Conservation (phyloP, 2,888 invertebrate genomes). For the Dascillus cervinus region DNA sequence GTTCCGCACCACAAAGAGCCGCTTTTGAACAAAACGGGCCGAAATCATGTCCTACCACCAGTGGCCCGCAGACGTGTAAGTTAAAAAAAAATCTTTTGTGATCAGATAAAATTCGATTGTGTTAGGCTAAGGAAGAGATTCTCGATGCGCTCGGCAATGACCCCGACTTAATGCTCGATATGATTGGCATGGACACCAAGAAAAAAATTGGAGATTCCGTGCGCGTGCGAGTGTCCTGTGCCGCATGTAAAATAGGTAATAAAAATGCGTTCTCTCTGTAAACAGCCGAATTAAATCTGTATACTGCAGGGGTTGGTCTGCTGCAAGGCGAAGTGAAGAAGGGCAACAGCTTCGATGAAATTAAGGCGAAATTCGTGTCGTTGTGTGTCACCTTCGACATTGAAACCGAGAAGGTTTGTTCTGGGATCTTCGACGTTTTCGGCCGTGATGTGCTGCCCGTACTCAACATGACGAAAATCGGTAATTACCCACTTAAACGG, state of each 20-base stretch:
- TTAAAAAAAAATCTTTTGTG: no score
- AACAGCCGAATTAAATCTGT: not conserved
- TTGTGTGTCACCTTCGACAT: constrained; percentile 80
- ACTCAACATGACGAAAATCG: constrained; percentile 25
- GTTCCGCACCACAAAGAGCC: constrained; percentile 17
- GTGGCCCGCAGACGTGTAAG: constrained; percentile 8
- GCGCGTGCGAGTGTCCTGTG: constrained; percentile 18
- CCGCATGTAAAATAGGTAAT: constrained; percentile 23
- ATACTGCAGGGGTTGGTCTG: constrained; percentile 58
- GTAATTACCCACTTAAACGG: no score
- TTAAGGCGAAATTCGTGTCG: constrained; percentile 70
- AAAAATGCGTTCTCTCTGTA: no score
- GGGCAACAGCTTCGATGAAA: constrained; percentile 65
- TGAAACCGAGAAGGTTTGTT: constrained; percentile 77
- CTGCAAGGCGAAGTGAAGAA: constrained; percentile 63
- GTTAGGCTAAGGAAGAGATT: no score
- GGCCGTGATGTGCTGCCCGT: constrained; percentile 53
- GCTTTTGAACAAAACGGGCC: constrained; percentile 11
- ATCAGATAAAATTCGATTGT: no score
- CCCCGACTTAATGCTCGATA: no score
- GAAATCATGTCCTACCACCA: constrained; percentile 15
- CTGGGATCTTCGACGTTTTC: constrained; percentile 75
- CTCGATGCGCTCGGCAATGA: no score
- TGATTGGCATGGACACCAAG: no score
- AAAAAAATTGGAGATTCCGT: constrained; percentile 20